Evolutionary conservation across 2,888 invertebrate species (phyloP).

Genomic region (Cerceris ruficornis): DNA sequence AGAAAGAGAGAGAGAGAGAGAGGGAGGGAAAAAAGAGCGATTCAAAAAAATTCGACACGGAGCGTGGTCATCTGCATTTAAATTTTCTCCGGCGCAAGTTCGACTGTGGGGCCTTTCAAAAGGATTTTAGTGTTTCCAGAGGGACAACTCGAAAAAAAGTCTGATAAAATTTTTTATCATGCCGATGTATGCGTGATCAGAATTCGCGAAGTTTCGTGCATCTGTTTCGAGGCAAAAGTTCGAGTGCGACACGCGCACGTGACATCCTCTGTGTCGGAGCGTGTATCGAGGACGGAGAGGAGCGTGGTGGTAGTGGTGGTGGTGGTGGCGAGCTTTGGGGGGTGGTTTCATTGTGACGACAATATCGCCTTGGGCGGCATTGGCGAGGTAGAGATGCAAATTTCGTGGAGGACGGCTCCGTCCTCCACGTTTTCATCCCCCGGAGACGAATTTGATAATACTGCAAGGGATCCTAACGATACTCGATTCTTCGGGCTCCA

Average conservation of each 20-base stretch:
- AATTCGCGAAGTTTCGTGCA: conserved; percentile 68
- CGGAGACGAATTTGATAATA: conserved; percentile 50
- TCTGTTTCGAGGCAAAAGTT: conserved; percentile 69
- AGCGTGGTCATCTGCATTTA: conserved; percentile 44
- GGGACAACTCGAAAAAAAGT: conserved; percentile 28
- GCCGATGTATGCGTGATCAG: conserved; percentile 67
- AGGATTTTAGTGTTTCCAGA: conserved; percentile 37
- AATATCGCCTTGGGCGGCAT: conserved; percentile 79
- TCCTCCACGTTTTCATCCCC: conserved; percentile 54
- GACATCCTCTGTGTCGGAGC: conserved; percentile 58
- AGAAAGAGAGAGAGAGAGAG: no score
- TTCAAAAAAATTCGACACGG: conserved; percentile 38
- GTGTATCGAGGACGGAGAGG: conserved; percentile 45
- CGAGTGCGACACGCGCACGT: conserved; percentile 66
- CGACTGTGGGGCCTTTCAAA: conserved; percentile 34
- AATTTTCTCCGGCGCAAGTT: conserved; percentile 51
- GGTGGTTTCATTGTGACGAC: conserved; percentile 78
- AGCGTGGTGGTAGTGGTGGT: background rate
- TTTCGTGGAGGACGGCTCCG: conserved; percentile 65
- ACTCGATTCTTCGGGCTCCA: conserved; percentile 28
- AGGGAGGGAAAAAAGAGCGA: background rate
- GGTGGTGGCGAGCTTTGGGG: conserved; percentile 58
- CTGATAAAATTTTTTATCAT: conserved; percentile 59
- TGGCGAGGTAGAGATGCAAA: conserved; percentile 74
- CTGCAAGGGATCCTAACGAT: conserved; percentile 18